Percentiles rank a stretch among this genome's conserved stretches.
These are phyloP conservation scores for Philopotamus ludificatus DNA, from an alignment of 1,140 invertebrate genomes.

Conservation along the genomic window DNA sequence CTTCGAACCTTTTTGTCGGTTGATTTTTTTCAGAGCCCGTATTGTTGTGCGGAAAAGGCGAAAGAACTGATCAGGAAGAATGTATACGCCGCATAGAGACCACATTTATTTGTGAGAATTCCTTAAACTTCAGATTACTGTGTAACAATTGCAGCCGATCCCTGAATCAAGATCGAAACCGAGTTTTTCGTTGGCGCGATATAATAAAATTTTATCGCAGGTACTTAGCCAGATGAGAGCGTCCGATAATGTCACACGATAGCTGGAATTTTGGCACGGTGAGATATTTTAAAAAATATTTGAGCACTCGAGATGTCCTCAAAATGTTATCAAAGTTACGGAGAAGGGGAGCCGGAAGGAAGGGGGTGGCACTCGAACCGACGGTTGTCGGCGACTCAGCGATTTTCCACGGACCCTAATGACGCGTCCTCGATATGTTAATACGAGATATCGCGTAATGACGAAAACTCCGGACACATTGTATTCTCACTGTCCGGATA, in stretches of 20 bases:
- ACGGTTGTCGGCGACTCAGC: slow-evolving; percentile 15
- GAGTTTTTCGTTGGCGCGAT: not conserved
- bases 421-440: not conserved
- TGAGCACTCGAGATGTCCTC: not conserved
- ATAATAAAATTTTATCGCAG: not conserved
- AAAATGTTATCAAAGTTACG: slow-evolving; percentile 16
- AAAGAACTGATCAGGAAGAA: no score
- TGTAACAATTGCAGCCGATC: not conserved
- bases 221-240: not conserved
- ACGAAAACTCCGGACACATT: no score
- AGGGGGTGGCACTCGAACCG: not conserved
- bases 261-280: no score
- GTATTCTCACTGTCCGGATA: no score
- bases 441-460: not conserved
- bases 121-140: not conserved
- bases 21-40: no score
- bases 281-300: no score
- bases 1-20: slow-evolving; percentile 4
- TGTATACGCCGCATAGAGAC: no score
- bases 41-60: no score
- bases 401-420: not conserved
- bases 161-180: not conserved
- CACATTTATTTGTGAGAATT: no score
- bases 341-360: not conserved
- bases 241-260: no score